phyloP scores from a whole-genome alignment of 2,888 invertebrate species.

The Flexamia atlantica region DNA sequence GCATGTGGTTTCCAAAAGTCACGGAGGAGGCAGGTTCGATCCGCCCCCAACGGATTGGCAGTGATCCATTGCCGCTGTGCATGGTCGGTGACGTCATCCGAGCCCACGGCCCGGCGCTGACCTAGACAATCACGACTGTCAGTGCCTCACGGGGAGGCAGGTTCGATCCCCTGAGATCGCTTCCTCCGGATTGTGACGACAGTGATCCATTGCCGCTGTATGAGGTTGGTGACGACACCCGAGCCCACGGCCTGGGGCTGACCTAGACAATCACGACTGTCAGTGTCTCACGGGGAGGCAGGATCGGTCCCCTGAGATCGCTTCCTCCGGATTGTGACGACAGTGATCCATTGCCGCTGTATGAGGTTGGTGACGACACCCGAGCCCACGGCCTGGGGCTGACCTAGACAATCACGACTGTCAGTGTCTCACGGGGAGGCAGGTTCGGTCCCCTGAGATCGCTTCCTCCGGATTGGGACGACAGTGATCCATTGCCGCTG shows the following conservation, averaged over 20 bases:
- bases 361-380: background rate
- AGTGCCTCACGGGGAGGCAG: too few species aligned
- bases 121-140: too few species aligned
- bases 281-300: too few species aligned
- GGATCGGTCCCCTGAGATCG: background rate
- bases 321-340: background rate
- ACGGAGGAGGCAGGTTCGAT: too few species aligned
- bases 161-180: background rate
- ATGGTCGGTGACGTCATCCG: too few species aligned
- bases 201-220: background rate
- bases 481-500: background rate
- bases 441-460: background rate
- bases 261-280: background rate
- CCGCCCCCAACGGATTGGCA: background rate
- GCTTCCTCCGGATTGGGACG: background rate
- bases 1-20: too few species aligned
- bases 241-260: background rate
- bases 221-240: background rate
- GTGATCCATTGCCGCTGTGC: too few species aligned
- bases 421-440: too few species aligned
- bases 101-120: too few species aligned
- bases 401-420: background rate
- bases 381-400: background rate
- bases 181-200: background rate
- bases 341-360: background rate